Evolutionary conservation across 2,888 invertebrate species (phyloP).

Genomic region (Amblyjoppa fuscipennis): DNA sequence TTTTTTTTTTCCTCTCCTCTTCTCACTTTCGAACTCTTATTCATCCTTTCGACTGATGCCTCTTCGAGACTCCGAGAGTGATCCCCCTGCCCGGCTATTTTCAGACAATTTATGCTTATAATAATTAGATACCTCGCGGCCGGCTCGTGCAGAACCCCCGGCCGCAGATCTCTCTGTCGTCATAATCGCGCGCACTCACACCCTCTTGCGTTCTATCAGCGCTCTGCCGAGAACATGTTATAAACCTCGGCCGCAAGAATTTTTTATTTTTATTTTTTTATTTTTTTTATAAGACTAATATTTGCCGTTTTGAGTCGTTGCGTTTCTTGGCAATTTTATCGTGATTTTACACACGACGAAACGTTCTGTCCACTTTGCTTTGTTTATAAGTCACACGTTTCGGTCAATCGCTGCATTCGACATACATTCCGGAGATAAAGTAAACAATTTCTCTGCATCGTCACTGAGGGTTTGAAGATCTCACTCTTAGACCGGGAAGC

Average conservation of each 20-base stretch:
- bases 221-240: background rate
- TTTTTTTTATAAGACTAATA: background rate
- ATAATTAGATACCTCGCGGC: slow-evolving; percentile 67
- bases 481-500: no score
- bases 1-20: background rate
- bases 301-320: background rate
- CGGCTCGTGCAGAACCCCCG: slow-evolving; percentile 58
- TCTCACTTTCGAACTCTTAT: slow-evolving; percentile 39
- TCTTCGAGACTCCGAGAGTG: slow-evolving; percentile 29
- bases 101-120: slow-evolving; percentile 67
- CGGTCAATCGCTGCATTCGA: no score
- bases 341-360: background rate
- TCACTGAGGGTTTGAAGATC: no score
- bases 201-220: slow-evolving; percentile 12
- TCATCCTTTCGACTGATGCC: slow-evolving; percentile 44
- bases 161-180: slow-evolving; percentile 55
- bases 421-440: no score
- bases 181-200: slow-evolving; percentile 54
- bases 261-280: background rate
- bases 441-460: no score
- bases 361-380: background rate
- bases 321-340: background rate
- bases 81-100: slow-evolving; percentile 56
- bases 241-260: background rate
- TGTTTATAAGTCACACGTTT: no score